Base-by-base conservation (phyloP, 2,797 vertebrate species). In the Mus caroli region DNA sequence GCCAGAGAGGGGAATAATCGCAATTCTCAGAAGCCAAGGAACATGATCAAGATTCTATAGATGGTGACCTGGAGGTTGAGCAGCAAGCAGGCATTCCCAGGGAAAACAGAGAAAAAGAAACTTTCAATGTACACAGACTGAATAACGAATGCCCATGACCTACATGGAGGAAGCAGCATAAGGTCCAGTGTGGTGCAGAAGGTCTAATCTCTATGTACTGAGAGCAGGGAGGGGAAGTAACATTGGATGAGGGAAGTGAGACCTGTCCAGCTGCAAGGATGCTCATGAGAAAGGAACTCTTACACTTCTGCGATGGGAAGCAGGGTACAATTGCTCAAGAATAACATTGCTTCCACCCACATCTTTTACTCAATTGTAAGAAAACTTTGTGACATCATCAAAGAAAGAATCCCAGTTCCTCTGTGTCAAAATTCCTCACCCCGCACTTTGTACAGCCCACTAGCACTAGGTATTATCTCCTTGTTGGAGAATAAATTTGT, bases 121-220 rank as follows among this genome's bases (percentile, higher is more conserved):
- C 1, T 52, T 17, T 12, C 1, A 4, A 40, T 40, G 5, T 28
- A 4, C 19, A 19, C 17, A 22, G 52, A 3, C 0, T 3, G 37
- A 11, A 31, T 1, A 4, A 46, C 24, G 52, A 4, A 58, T 46
- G 71, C 26, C 67, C 0, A 15, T 58, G 85, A 5, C 6, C 20
- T 2, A 10, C 3, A 0, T 0, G 1, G 24, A 46, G 54, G 46
- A n/a, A 58, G 31, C 26, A 2, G 15, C 0, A 0, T 22, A 31
- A n/a, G 1, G 43, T 17, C 11, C 13, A 52, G 31, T 1, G 31
- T 7, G 40, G 31, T 46, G 56, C 31, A 37, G 6, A 19, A 54
- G 19, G 26, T 73, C 50, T 71, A 2, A 22, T 34, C 22, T n/a
- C 40, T 20, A 5, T 54, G 75, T 56, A 26, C 88, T 22, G 40